Base-by-base conservation (phyloP, 2,888 invertebrate genomes). In the Cryptophagus acutangulus region DNA sequence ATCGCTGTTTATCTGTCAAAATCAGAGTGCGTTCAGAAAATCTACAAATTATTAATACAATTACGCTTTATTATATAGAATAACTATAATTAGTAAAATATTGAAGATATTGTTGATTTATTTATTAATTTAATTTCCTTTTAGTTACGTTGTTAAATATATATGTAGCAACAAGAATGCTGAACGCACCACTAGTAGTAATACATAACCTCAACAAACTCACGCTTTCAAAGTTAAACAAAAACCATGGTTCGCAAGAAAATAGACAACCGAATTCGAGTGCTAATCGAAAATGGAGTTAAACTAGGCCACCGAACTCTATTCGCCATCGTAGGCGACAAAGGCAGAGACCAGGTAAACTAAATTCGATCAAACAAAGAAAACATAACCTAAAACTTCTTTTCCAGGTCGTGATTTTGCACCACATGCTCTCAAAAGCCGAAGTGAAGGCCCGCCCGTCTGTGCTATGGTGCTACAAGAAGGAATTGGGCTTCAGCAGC, bases 391-490 rank as follows among this genome's bases (percentile, higher is more conserved):
- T n/a, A n/a, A n/a, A n/a, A n/a, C n/a, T n/a, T n/a, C n/a, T 29
- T 18, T 48, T 48, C 31, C 58, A 93, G 92, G 89, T 96, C 9
- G 93, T 95, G 3, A 90, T 96, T 65, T 73, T 99, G 2, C 96
- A 99, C 74, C 96, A 99, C 63, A 95, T 99, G 82, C 72, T 99
- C 30, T 85, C 93, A 0, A 99, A 99, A 72, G 88, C 96, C 1
- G 82, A 85, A 35, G 86, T 96, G 0, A 92, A 92, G 70, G 83
- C 94, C 0, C 76, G 96, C 26, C 97, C 97, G 0, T 85, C 86
- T 29, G 93, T 99, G 1, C 71, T 99, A 6, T 99, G 99, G 99
- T 99, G 99, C 67, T 99, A 99, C 69, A 99, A 99, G 78, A 96
- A 81, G 48, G 74, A 75, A 48, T 58, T 75, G 26, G 74, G 73